Evolutionary conservation across 2,888 invertebrate genomes (phyloP).

Genomic region (Nomada fucata): DNA sequence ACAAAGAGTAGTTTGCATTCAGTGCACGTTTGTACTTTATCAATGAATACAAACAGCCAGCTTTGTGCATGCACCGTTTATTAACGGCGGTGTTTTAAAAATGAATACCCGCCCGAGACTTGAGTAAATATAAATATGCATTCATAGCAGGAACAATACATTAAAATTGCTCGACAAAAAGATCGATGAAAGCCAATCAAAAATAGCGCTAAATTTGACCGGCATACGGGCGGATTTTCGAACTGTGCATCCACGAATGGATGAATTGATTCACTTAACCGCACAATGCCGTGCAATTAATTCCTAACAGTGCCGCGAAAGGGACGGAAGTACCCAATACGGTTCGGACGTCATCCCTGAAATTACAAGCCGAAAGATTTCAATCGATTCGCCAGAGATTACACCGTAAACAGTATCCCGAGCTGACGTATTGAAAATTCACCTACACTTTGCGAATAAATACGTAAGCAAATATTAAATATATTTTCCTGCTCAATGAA

Average conservation of each 20-base stretch:
- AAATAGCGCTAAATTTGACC: background rate
- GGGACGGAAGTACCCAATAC: too few species aligned
- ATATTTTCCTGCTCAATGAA: background rate
- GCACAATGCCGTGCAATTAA: background rate
- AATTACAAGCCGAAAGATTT: background rate
- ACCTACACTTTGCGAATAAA: too few species aligned
- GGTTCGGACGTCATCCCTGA: background rate
- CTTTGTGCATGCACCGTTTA: background rate
- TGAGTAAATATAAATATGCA: background rate
- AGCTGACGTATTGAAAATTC: background rate
- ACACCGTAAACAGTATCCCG: background rate
- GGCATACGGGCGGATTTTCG: background rate
- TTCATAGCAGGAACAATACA: background rate
- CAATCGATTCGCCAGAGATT: background rate
- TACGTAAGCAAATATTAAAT: background rate
- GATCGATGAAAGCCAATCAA: background rate
- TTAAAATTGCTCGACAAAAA: background rate
- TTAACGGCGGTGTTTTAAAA: background rate
- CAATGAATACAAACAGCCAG: constrained; percentile 5
- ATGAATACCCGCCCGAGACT: background rate
- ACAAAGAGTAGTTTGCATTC: constrained; percentile 3
- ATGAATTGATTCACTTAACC: background rate
- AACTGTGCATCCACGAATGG: background rate
- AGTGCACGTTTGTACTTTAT: constrained; percentile 14
- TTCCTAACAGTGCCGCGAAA: background rate